Evolutionary conservation across 2,113 vertebrate species (phyloP).

Genomic region (Syrmaticus mikado): DNA sequence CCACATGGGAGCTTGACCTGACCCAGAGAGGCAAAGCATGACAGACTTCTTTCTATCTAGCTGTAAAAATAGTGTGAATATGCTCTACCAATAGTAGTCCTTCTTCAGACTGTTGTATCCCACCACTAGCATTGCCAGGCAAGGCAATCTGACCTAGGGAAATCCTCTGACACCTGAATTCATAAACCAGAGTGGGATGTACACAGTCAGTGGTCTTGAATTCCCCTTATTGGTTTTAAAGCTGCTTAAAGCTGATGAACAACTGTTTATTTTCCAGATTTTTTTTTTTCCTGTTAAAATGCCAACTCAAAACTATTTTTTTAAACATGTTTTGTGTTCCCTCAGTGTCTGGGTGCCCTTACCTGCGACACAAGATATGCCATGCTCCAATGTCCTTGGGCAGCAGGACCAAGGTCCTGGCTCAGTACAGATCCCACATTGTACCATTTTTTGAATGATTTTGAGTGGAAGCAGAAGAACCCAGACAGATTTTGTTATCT

Average conservation of each 20-base stretch:
- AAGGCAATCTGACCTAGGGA: not conserved
- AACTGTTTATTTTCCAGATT: not conserved
- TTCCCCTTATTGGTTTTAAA: not conserved
- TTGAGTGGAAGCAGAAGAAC: not conserved
- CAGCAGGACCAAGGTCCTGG: not conserved
- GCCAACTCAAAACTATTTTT: not conserved
- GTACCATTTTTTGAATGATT: not conserved
- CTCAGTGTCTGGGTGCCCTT: not conserved
- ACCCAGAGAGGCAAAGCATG: not conserved
- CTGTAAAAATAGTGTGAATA: not conserved
- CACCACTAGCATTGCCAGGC: not conserved
- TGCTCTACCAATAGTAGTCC: not conserved
- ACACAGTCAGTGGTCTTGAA: too few species aligned
- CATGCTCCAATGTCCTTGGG: not conserved
- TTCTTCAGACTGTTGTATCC: not conserved
- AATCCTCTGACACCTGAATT: not conserved
- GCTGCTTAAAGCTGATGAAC: not conserved
- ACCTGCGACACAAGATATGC: fast-evolving
- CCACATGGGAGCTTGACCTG: not conserved
- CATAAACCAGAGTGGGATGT: not conserved
- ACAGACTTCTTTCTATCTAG: not conserved
- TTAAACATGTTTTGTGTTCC: not conserved
- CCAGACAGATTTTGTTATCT: not conserved
- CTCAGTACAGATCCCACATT: not conserved
- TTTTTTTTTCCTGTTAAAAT: not conserved